Evolutionary conservation across 2,888 invertebrate species (phyloP).

Genomic region (Salticus scenicus): DNA sequence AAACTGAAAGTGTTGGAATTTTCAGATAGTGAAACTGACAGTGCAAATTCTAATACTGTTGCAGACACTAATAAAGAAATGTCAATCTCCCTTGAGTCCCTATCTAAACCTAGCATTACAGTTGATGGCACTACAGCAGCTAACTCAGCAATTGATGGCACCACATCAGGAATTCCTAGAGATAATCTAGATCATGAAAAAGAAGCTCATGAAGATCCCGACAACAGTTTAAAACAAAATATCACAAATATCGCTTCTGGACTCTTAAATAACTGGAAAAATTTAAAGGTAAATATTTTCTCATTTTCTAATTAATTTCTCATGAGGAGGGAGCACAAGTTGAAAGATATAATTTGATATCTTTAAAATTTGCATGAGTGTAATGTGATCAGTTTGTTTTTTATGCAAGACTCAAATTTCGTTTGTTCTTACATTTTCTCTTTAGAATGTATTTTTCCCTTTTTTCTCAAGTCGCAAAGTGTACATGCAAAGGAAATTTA

Average conservation of each 20-base stretch:
- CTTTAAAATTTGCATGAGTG: no score
- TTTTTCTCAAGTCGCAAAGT: no score
- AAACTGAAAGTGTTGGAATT: constrained; percentile 70
- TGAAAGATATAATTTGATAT: no score
- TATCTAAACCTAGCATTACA: neutral
- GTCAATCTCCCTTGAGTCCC: no score
- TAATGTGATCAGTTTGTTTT: no score
- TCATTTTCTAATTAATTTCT: neutral
- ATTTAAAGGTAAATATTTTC: constrained; percentile 76
- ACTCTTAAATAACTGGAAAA: constrained; percentile 84
- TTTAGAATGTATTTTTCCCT: no score
- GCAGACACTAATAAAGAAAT: constrained; percentile 33
- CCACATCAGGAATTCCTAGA: neutral
- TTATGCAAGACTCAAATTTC: no score
- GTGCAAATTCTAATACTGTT: constrained; percentile 42
- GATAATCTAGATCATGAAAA: neutral
- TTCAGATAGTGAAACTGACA: constrained; percentile 63
- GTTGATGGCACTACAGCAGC: neutral
- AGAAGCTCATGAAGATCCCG: neutral
- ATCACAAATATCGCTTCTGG: constrained; percentile 76
- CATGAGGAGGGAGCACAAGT: no score
- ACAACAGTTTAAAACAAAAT: constrained; percentile 16
- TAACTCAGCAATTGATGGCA: neutral
- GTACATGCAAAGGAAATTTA: no score
- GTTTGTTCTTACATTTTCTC: no score